Evolutionary conservation across 2,888 invertebrate genomes (phyloP), one percentile per base, ranked within the genome.

Genomic region (Stictocephala bisonia): DNA sequence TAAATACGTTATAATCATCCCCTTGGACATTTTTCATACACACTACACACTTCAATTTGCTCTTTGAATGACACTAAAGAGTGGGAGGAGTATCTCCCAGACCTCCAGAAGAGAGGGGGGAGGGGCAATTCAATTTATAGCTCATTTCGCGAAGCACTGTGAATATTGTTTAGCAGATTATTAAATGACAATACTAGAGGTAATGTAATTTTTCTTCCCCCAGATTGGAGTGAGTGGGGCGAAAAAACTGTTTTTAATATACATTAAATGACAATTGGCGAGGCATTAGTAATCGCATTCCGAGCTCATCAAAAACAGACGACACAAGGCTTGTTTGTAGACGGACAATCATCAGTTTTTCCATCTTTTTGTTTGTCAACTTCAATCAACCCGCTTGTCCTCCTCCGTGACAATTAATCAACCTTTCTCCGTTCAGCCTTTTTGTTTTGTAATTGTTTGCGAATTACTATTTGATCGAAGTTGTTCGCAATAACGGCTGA

Each of bases 71-170:
- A 51, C 51, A 27, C 22, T 6, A 18, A 22, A 24, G 50, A 22
- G 50, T 50, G 51, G 26, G 27, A 24, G n/a, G 35, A 31, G 4
- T 15, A 3, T 6, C 20, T 3, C 20, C 20, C 4, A 27, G 24
- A 27, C 1, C 1, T 1, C 1, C 15, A 11, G n/a, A 13, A 9
- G 44, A 24, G 7, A 22, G 40, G 40, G 9, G 40, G 24, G 35
- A 27, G 48, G 67, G 67, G 48, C 73, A 76, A 78, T 79, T 74
- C 78, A 79, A 79, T 79, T 79, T 79, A 75, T 76, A 78, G 76
- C 79, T 79, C 79, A 79, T 79, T 79, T 79, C 78, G 72, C 76
- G 72, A 73, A 74, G 75, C 67, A 44, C 48, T 26, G 67, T 29
- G 48, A 74, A 77, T 77, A 77, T 77, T 77, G 77, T 77, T 76